Evolutionary conservation across 2,888 invertebrate species (phyloP).

Genomic region (Dromius quadrimaculatus): DNA sequence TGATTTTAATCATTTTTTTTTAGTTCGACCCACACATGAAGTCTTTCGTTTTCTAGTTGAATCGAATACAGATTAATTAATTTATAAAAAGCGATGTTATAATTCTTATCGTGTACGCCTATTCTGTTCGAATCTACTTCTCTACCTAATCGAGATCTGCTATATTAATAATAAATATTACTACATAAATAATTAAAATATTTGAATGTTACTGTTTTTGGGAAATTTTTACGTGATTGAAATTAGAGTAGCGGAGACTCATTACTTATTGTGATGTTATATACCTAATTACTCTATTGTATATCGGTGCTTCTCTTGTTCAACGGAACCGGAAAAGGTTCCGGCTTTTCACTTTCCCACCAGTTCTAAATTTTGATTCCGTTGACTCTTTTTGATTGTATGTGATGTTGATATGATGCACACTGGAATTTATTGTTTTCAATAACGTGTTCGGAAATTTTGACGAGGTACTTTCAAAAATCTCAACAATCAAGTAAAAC

Average conservation of each 20-base stretch:
- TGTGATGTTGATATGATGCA: conserved; percentile 55
- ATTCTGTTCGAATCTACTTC: conserved; percentile 39
- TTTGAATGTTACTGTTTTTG: conserved; percentile 66
- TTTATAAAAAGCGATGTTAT: conserved; percentile 47
- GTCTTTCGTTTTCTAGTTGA: conserved; percentile 35
- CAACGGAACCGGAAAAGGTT: conserved; percentile 9
- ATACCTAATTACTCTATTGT: conserved; percentile 60
- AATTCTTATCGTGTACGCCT: conserved; percentile 44
- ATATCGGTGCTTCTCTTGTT: conserved; percentile 62
- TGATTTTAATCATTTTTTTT: conserved; percentile 30
- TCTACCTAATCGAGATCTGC: conserved; percentile 34
- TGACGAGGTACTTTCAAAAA: no score
- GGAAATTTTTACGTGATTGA: conserved; percentile 66
- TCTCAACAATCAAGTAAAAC: no score
- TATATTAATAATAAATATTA: conserved; percentile 45
- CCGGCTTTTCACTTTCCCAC: conserved; percentile 44
- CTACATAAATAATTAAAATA: conserved; percentile 60
- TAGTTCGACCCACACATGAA: conserved; percentile 30
- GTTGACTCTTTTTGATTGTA: conserved; percentile 32
- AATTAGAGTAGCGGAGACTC: conserved; percentile 63
- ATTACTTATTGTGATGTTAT: conserved; percentile 61
- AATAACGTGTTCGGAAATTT: conserved; percentile 61
- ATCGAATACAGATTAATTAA: conserved; percentile 42
- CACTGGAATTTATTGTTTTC: conserved; percentile 56
- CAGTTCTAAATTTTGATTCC: conserved; percentile 43